Evolutionary conservation across 2,113 vertebrate species (phyloP).

Genomic region (Fukomys damarensis): DNA sequence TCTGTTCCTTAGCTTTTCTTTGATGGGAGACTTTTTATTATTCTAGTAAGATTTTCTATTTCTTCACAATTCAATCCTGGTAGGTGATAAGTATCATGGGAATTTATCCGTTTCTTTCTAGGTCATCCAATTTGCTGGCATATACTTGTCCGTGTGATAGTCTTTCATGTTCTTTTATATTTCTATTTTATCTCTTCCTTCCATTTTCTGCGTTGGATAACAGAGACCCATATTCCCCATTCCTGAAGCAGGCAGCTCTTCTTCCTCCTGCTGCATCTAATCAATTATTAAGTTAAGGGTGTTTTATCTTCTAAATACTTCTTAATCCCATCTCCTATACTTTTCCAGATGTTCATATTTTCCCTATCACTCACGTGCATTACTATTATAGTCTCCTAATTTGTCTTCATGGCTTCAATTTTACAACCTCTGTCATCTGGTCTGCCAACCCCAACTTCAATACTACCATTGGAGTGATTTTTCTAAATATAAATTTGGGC

Average conservation of each 20-base stretch:
- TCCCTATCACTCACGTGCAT: not conserved
- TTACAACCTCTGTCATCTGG: constrained; percentile 1
- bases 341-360: not conserved
- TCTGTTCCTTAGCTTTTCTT: not conserved
- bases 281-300: not conserved
- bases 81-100: not conserved
- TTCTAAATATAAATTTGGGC: constrained; percentile 51
- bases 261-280: not conserved
- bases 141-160: not conserved
- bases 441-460: not conserved
- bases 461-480: not conserved
- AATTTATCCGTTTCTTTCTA: not conserved
- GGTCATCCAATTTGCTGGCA: not conserved
- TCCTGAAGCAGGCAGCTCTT: not conserved
- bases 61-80: not conserved
- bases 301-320: constrained; percentile 52
- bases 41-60: not conserved
- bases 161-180: not conserved
- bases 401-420: not conserved
- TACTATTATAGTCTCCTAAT: not conserved
- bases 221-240: not conserved
- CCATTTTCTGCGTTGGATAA: constrained; percentile 11
- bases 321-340: not conserved
- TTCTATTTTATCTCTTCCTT: not conserved
- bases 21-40: not conserved